Evolutionary conservation across 1,140 invertebrate species (phyloP).

Genomic region (Lepidurus arcticus): DNA sequence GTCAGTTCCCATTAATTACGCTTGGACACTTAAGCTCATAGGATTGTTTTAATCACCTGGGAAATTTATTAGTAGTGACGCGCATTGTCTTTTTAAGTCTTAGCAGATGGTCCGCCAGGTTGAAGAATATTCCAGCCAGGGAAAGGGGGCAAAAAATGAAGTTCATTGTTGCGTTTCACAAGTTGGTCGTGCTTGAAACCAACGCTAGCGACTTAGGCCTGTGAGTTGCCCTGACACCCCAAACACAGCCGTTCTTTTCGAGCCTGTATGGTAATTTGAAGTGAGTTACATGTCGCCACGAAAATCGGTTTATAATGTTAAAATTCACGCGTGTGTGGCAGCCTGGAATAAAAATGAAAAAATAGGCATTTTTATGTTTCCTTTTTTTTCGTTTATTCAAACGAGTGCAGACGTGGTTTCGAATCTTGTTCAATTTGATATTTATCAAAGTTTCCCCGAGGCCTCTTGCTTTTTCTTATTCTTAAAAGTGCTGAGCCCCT

Average conservation of each 20-base stretch:
- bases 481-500: neutral
- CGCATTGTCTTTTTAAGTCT: neutral
- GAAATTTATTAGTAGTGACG: slow-evolving; percentile 8
- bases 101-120: neutral
- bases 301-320: neutral
- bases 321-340: neutral
- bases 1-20: slow-evolving; percentile 1
- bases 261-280: neutral
- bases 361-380: too few relatives aligned
- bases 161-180: neutral
- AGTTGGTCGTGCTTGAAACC: neutral
- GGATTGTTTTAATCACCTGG: neutral
- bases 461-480: neutral
- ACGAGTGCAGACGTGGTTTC: too few relatives aligned
- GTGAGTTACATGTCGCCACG: neutral
- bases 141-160: neutral
- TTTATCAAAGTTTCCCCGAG: neutral
- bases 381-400: too few relatives aligned
- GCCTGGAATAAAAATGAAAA: too few relatives aligned
- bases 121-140: neutral
- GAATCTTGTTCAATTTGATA: neutral
- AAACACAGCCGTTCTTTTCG: neutral
- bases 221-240: neutral
- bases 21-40: slow-evolving; percentile 6
- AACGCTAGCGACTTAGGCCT: neutral